Evolutionary conservation across 2,888 invertebrate genomes (phyloP).

Genomic region (Trichopoda pennipes): DNA sequence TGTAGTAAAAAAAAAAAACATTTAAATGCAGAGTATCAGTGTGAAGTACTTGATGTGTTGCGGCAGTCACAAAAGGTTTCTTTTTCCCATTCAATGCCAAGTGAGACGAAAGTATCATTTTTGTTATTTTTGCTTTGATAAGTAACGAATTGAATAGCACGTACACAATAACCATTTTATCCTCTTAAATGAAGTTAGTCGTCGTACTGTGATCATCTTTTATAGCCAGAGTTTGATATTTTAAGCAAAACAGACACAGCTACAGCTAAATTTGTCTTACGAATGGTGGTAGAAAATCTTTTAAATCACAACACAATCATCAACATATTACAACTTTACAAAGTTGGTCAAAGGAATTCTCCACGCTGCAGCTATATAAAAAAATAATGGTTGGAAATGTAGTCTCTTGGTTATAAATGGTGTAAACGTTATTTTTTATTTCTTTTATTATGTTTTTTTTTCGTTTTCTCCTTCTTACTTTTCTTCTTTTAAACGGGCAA

Average conservation of each 20-base stretch:
- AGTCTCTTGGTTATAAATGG: constrained; percentile 14
- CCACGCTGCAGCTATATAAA: constrained; percentile 4
- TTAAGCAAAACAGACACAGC: constrained; percentile 1
- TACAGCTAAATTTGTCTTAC: constrained; percentile 31
- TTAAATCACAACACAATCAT: constrained; percentile 19
- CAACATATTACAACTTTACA: constrained; percentile 33
- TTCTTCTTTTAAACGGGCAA: constrained; percentile 24
- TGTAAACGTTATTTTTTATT: background rate
- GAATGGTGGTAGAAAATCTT: constrained; percentile 33
- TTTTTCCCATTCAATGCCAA: constrained; percentile 36
- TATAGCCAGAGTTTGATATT: background rate
- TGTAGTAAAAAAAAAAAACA: background rate
- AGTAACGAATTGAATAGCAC: constrained; percentile 54
- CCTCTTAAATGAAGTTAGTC: constrained; percentile 37
- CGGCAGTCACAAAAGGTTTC: constrained; percentile 50
- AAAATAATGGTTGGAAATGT: constrained; percentile 13
- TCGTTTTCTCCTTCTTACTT: background rate
- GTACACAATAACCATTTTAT: constrained; percentile 43
- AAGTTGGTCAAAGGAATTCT: constrained; percentile 45
- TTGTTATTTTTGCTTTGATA: constrained; percentile 2
- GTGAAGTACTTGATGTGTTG: constrained; percentile 54
- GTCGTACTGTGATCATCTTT: constrained; percentile 15
- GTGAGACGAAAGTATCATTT: constrained; percentile 47
- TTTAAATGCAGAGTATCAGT: constrained; percentile 37
- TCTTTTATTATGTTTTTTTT: background rate